Evolutionary conservation across 2,888 invertebrate species (phyloP), one percentile per base, ranked within the genome.

Genomic region (Xestia rhomboidea): DNA sequence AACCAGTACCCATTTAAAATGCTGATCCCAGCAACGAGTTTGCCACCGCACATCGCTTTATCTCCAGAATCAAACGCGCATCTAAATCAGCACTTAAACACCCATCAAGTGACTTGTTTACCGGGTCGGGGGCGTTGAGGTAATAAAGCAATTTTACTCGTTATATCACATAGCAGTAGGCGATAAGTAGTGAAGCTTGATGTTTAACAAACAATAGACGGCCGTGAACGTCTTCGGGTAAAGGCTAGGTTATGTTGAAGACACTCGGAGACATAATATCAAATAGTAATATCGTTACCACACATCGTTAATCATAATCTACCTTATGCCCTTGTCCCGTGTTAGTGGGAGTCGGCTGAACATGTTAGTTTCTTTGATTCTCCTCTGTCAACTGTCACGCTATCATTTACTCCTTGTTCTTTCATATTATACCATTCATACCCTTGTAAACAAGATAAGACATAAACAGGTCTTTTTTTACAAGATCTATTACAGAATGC

Each of bases 141-240:
- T 51, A 69, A 78, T 82, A 79, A 76, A 82, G 73, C 60, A 72
- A 77, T 70, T 75, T 46, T 51, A 72, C 57, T 73, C 44, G 75
- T 76, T 75, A 67, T 71, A 68, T 64, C 62, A 60, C 54, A 63
- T 51, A 71, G 54, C 60, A 41, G 73, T 73, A 24, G 68, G 76
- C 67, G 75, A 49, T 30, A 63, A 76, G 83, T 70, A 73, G 66
- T 44, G 11, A 30, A 15, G 70, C 41, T 63, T n/a, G 34, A 60
- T 90, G 90, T 90, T 88, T 81, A 49, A 38, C 79, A 83, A 90
- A 92, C 92, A 93, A 91, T 92, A 76, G 87, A 54, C 81, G 86
- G 34, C 87, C 85, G 80, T 91, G 91, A 90, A 72, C 73, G 70
- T 85, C 62, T 67, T 69, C 30, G 2, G 24, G 30, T 51, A 73